Conservation (phyloP, 1,140 invertebrate species). For the Bombus sibiricus region DNA sequence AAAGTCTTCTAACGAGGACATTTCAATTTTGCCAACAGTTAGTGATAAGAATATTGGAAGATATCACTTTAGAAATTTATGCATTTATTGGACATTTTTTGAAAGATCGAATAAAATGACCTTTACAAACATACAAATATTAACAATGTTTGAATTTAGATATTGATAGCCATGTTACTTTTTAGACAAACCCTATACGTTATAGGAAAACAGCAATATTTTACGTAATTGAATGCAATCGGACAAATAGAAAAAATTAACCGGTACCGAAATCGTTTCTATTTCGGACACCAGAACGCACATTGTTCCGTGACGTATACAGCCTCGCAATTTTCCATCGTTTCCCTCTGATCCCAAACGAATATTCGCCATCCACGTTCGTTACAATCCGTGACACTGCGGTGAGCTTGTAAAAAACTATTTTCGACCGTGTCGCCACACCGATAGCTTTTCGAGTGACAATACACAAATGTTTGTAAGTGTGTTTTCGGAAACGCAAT, state of each 20-base stretch:
- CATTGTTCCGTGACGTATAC: background rate
- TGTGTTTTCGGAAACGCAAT: background rate
- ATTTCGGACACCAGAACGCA: background rate
- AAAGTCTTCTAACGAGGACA: background rate
- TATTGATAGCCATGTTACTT: background rate
- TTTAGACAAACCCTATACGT: background rate
- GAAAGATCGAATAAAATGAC: background rate
- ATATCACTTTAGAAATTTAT: too few species aligned
- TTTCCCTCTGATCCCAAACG: background rate
- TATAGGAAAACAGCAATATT: background rate
- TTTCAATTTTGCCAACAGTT: background rate
- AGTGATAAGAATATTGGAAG: background rate
- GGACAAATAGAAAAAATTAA: constrained; percentile 1
- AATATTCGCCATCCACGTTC: background rate
- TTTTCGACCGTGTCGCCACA: background rate
- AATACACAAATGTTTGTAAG: background rate
- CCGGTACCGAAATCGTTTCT: background rate
- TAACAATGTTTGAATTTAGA: background rate
- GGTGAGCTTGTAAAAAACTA: background rate
- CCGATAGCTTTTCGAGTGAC: background rate
- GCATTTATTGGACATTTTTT: background rate
- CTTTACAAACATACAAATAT: background rate
- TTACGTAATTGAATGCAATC: background rate
- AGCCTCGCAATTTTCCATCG: background rate
- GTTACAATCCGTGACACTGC: background rate